Evolutionary conservation across 2,797 vertebrate species (phyloP), one percentile per base, ranked within the genome.

Genomic region (Myotis planiceps): DNA sequence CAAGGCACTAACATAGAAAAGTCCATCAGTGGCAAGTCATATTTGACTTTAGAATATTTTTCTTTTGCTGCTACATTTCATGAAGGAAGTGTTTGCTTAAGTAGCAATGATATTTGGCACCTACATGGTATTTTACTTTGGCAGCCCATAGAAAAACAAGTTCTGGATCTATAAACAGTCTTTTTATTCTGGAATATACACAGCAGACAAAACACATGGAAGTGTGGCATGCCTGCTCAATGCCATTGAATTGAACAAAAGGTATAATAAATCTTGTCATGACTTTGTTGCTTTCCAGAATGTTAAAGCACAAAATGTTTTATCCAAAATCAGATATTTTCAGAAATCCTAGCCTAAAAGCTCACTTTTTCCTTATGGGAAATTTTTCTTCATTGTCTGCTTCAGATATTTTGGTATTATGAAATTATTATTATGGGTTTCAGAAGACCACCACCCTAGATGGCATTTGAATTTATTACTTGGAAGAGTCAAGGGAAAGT

Each of bases 321-420:
- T 74, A 85, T 76, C n/a, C 55, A 92, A 60, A 95, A 95, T 95
- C 63, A 87, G 75, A 86, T n/a, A 80, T 83, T 95, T 97, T 95
- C 85, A 94, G 94, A 97, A 97, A 95, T 82, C 15, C 58, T 75
- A 88, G 37, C 69, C 74, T 92, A 81, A 92, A 92, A 94, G 4
- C 5, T 83, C 47, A 79, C 42, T 37, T 94, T 86, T 88, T n/a
- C 42, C 21, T 66, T 71, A 5, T 14, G 74, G 63, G 63, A 91
- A 92, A 94, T 75, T 86, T 95, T 89, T 88, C 78, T 88, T 94
- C 71, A 69, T 96, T 88, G 85, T 94, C 69, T 60, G 66, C 21
- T 88, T 92, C 39, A 75, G 74, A 71, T 86, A 90, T 91, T 92
- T 95, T 91, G 69, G 82, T 86, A 71, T 32, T 71, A 18, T 63